phyloP scores from a whole-genome alignment of 2,888 invertebrate species.

The Chrysina gloriosa region DNA sequence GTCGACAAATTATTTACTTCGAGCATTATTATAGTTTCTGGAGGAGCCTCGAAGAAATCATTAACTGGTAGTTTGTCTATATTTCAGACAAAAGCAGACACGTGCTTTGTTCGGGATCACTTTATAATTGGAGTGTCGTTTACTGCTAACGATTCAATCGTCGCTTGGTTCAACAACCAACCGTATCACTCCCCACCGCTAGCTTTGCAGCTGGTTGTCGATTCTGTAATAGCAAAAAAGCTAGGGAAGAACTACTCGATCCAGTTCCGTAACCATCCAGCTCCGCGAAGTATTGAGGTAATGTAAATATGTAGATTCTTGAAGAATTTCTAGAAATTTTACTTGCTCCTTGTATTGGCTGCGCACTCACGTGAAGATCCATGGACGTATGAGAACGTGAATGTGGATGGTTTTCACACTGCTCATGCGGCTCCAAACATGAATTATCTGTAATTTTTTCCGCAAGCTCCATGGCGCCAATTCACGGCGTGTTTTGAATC shows the following conservation, averaged over 20 bases:
- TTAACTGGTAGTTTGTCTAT: not conserved
- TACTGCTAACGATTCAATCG: slow-evolving; percentile 61
- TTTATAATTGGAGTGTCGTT: slow-evolving; percentile 70
- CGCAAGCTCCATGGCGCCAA: too few species aligned
- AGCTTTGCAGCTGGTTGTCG: slow-evolving; percentile 72
- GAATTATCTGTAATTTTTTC: too few species aligned
- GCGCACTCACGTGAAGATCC: too few species aligned
- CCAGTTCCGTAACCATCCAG: slow-evolving; percentile 74
- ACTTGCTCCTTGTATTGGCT: too few species aligned
- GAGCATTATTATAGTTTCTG: too few species aligned
- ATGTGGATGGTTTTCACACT: too few species aligned
- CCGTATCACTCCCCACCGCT: slow-evolving; percentile 78
- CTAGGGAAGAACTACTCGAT: slow-evolving; percentile 53
- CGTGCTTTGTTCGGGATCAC: slow-evolving; percentile 50
- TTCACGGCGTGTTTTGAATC: too few species aligned
- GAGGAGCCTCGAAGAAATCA: not conserved
- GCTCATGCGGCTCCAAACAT: too few species aligned
- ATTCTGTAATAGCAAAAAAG: slow-evolving; percentile 67
- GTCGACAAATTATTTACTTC: too few species aligned
- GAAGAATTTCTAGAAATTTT: too few species aligned
- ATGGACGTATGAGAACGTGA: too few species aligned
- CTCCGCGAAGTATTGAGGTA: slow-evolving; percentile 70
- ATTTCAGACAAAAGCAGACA: slow-evolving; percentile 45
- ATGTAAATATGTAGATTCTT: not conserved
- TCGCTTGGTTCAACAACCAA: slow-evolving; percentile 81